Conservation (phyloP, 1,140 invertebrate species). For the Drosophila azteca region DNA sequence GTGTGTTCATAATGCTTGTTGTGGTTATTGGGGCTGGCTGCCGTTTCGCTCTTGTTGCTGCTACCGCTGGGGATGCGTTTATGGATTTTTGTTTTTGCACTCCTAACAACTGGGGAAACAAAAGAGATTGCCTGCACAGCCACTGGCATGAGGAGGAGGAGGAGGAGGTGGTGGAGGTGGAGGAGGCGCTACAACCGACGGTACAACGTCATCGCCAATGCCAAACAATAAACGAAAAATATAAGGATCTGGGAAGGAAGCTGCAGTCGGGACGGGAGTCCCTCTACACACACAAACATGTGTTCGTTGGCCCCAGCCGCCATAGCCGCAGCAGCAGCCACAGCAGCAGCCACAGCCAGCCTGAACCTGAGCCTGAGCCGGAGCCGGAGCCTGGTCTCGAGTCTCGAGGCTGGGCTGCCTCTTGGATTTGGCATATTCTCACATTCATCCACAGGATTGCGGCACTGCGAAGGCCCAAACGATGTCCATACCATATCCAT, state of each 20-base stretch:
- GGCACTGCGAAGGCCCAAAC: conserved; percentile 25
- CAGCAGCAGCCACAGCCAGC: not conserved
- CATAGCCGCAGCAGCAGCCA: not conserved
- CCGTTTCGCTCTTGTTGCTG: conserved; percentile 44
- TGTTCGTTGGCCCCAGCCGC: conserved; percentile 14
- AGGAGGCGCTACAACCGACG: conserved; percentile 35
- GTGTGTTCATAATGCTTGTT: conserved; percentile 31
- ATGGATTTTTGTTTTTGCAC: conserved; percentile 73
- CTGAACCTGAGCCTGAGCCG: conserved; percentile 1
- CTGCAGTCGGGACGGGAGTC: conserved; percentile 8
- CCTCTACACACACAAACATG: conserved; percentile 48
- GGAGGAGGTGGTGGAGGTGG: not conserved
- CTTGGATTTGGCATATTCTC: conserved; percentile 78
- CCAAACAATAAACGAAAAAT: conserved; percentile 70
- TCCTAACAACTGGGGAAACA: conserved; percentile 52
- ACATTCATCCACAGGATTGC: conserved; percentile 66
- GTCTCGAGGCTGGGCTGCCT: conserved; percentile 21
- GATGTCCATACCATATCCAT: conserved; percentile 1
- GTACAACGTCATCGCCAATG: conserved; percentile 39
- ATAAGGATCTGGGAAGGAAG: conserved; percentile 45
- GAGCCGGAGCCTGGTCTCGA: conserved; percentile 1
- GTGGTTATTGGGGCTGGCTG: conserved; percentile 52
- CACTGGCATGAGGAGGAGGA: conserved; percentile 19
- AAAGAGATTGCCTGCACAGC: conserved; percentile 51
- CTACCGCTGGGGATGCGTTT: conserved; percentile 68